Percentiles rank a stretch among this genome's conserved stretches.
Conservation (phyloP, 37 sponge, comb jelly and placozoan species). For the Spongilla lacustris region DNA sequence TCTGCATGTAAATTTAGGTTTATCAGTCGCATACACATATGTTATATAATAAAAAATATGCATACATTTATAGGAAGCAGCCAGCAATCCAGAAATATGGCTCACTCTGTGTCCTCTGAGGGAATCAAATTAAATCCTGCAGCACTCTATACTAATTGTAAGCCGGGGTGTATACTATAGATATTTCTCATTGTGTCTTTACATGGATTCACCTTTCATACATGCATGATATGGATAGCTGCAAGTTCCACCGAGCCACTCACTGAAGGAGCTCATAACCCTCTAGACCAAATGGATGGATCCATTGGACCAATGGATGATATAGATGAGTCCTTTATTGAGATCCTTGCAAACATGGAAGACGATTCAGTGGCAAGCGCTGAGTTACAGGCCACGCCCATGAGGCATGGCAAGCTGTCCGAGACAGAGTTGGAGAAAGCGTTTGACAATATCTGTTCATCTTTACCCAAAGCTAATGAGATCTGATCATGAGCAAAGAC, state of each 20-base stretch:
- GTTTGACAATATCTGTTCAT: conserved; percentile 32
- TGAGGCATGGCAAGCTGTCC: conserved; percentile 5
- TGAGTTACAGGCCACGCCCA: not conserved
- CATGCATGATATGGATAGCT: too few species aligned
- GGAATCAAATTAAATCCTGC: not conserved
- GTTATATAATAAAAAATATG: not conserved
- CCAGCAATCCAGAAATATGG: not conserved
- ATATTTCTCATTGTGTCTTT: not conserved
- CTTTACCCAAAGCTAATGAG: conserved; percentile 2
- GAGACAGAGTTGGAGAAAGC: conserved; percentile 36
- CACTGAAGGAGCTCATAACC: not conserved
- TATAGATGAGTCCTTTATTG: conserved; percentile 33
- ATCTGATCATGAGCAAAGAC: not conserved
- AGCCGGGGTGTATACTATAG: not conserved
- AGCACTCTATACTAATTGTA: not conserved
- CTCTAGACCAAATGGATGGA: not conserved
- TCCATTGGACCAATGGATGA: conserved; percentile 27
- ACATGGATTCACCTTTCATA: too few species aligned
- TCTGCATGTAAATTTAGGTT: not conserved
- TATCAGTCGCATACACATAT: not conserved
- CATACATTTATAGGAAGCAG: not conserved
- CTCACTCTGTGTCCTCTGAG: not conserved
- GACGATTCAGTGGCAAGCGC: not conserved
- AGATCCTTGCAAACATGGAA: conserved; percentile 14
- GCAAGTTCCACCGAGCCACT: not conserved